Base-by-base conservation (phyloP, 2,888 invertebrate species). In the Ommatoiulus sabulosus region DNA sequence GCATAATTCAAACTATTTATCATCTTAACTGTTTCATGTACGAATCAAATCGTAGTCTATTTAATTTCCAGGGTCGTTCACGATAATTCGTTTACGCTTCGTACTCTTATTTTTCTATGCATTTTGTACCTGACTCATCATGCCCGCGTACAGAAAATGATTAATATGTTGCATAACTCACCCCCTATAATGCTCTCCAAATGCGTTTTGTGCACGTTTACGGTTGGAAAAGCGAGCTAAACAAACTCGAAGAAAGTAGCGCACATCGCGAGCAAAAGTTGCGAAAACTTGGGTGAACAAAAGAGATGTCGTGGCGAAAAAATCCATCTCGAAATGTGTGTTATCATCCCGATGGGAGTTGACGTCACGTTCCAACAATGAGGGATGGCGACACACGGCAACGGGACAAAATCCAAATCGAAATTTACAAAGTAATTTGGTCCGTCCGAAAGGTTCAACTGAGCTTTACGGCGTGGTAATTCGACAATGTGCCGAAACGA, bases 271-370 rank as follows among this genome's bases (percentile, higher is more conserved):
- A n/a, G 4, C 48, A 57, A 63, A 20, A 63, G 63, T 63, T 20
- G 0, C 46, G 12, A 12, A 46, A 46, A 5, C 2, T 63, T n/a
- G n/a, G 5, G 20, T 7, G 63, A 63, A 63, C 63, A 63, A 63
- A 63, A 63, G 63, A 63, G 63, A 63, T 63, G 63, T 63, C 63
- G 63, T 63, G 63, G 63, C 63, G 52, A 63, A 20, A 63, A 63
- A 63, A n/a, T 63, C 20, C 63, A 63, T 63, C 63, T 20, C 20
- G 4, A 63, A 63, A 63, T n/a, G 6, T 63, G 63, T 63, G 63
- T 63, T 63, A 63, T 63, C 63, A 63, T 63, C 63, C 63, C 63
- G 63, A 63, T 63, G 63, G 63, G 63, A 63, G 63, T 63, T 63
- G 63, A 63, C 63, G 63, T 63, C 63, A 63, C 63, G 63, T 63